Evolutionary conservation across 2,888 invertebrate species (phyloP).

Genomic region (Lobophora halterata): DNA sequence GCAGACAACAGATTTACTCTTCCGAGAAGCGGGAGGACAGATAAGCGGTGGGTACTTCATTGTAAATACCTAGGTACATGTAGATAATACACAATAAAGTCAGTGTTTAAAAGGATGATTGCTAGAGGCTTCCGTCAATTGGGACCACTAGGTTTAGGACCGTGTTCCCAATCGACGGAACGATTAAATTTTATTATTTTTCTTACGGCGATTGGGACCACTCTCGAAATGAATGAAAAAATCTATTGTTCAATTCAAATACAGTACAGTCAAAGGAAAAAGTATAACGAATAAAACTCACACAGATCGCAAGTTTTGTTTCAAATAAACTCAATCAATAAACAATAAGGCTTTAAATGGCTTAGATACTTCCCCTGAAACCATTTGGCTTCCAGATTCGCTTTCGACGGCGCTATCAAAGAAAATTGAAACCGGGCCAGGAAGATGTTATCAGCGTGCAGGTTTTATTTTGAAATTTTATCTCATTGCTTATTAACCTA

Average conservation of each 20-base stretch:
- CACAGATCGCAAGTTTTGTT: constrained; percentile 2
- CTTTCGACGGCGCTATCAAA: constrained; percentile 80
- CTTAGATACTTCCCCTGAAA: constrained; percentile 17
- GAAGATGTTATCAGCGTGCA: constrained; percentile 78
- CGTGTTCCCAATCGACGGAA: no score
- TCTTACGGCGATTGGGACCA: no score
- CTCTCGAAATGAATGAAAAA: no score
- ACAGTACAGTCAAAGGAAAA: background rate
- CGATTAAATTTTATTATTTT: no score
- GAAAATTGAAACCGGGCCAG: constrained; percentile 77
- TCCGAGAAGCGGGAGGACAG: no score
- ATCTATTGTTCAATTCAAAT: background rate
- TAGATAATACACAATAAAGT: no score
- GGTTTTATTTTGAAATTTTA: constrained; percentile 41
- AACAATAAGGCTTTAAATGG: constrained; percentile 19
- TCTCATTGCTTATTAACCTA: background rate
- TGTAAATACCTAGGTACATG: no score
- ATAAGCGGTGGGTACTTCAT: no score
- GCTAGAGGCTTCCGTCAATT: no score
- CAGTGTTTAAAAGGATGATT: no score
- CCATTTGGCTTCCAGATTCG: constrained; percentile 63
- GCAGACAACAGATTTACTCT: no score
- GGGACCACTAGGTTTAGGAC: no score
- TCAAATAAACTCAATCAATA: constrained; percentile 21
- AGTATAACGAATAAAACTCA: background rate